Evolutionary conservation across 2,888 invertebrate genomes (phyloP).

Genomic region (Asteroscopus sphinx): DNA sequence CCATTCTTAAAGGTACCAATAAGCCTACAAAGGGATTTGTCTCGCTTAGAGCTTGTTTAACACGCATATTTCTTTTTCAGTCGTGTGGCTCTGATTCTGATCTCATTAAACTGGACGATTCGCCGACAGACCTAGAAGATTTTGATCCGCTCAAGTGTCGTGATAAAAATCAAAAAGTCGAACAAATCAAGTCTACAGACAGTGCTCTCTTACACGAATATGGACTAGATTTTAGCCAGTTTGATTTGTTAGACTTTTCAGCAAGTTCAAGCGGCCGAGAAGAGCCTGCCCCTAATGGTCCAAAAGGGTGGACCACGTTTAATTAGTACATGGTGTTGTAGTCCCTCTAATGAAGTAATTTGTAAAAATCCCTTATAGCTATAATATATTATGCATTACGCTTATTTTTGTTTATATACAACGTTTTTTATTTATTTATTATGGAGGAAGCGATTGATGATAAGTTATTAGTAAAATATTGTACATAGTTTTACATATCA

Average conservation of each 20-base stretch:
- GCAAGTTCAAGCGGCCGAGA: slow-evolving; percentile 68
- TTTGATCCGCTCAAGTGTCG: slow-evolving; percentile 83
- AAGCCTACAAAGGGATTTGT: slow-evolving; percentile 34
- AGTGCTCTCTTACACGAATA: slow-evolving; percentile 93
- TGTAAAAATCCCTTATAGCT: slow-evolving; percentile 61
- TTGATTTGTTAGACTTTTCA: slow-evolving; percentile 84
- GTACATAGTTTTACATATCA: slow-evolving; percentile 83
- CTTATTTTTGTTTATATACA: slow-evolving; percentile 61
- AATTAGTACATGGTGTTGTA: slow-evolving; percentile 66
- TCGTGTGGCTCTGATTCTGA: slow-evolving; percentile 82
- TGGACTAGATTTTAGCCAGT: slow-evolving; percentile 91
- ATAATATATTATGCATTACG: slow-evolving; percentile 57
- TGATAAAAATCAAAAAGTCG: slow-evolving; percentile 75
- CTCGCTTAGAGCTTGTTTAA: slow-evolving; percentile 68
- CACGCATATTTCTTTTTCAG: slow-evolving; percentile 81
- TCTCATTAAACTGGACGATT: slow-evolving; percentile 85
- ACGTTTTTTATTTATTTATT: slow-evolving; percentile 70
- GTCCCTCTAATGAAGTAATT: slow-evolving; percentile 56
- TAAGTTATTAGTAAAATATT: slow-evolving; percentile 63
- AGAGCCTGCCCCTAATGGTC: slow-evolving; percentile 70
- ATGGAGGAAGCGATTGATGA: slow-evolving; percentile 48
- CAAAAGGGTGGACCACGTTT: slow-evolving; percentile 85
- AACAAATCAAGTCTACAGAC: slow-evolving; percentile 86
- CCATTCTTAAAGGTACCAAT: slow-evolving; percentile 17
- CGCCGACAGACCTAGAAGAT: slow-evolving; percentile 82